Percentiles rank a stretch among this genome's conserved stretches.
These are phyloP conservation scores for Macrobrachium rosenbergii DNA, from an alignment of 1,140 invertebrate genomes.

Conservation along the genomic window DNA sequence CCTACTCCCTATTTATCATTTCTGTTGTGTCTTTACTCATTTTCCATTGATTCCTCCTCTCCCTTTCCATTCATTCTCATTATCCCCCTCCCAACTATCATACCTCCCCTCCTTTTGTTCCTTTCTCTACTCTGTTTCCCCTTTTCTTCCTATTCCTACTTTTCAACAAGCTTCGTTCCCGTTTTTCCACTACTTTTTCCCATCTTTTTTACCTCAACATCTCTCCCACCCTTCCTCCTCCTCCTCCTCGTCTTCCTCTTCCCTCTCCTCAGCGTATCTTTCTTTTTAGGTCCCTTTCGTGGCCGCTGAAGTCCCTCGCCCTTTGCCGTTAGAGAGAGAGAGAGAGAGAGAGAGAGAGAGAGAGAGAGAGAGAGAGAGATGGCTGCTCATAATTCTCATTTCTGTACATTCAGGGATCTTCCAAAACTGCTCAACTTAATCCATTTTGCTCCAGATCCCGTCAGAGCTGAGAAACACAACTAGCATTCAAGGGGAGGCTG, in stretches of 20 bases:
- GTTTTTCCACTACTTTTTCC: not conserved
- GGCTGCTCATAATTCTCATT: conserved; percentile 16
- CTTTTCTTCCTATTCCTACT: not conserved
- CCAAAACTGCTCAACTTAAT: conserved; percentile 8
- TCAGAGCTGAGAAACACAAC: no score
- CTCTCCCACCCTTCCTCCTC: not conserved
- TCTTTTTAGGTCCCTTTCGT: not conserved
- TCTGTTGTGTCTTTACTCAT: no score
- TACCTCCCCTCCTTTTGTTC: not conserved
- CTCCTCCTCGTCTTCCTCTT: not conserved
- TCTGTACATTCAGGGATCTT: conserved; percentile 20
- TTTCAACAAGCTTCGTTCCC: not conserved
- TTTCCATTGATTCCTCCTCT: not conserved
- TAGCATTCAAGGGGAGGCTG: no score
- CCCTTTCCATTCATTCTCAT: not conserved
- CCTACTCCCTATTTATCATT: not conserved
- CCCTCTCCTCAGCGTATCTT: not conserved
- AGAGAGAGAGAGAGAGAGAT: conserved; percentile 1
- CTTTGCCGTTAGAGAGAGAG: not conserved
- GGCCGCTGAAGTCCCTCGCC: not conserved
- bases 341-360: not conserved
- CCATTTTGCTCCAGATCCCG: not conserved
- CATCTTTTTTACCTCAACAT: not conserved
- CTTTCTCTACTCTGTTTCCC: not conserved
- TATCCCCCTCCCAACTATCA: not conserved